Percentiles rank a stretch among this genome's conserved stretches.
phyloP scores from a whole-genome alignment of 2,888 invertebrate species.

The Papilio gigon region DNA sequence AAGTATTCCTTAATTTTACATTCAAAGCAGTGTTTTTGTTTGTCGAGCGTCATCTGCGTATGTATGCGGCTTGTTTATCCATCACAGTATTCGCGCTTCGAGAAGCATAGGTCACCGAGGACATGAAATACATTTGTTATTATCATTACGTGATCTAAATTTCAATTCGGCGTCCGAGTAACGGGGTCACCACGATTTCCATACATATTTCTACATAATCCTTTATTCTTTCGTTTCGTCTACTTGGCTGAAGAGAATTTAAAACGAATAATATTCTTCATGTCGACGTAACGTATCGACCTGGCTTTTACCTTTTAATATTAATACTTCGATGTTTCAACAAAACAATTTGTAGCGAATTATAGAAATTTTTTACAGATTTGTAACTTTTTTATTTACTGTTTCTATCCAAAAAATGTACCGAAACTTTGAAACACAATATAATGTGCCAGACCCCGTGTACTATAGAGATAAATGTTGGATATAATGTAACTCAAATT shows the following conservation, averaged over 20 bases:
- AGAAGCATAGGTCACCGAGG: constrained; percentile 70
- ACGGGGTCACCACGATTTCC: constrained; percentile 76
- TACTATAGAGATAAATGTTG: too few species aligned
- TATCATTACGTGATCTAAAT: constrained; percentile 75
- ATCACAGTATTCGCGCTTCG: constrained; percentile 59
- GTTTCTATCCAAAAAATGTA: too few species aligned
- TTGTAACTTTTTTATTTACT: not conserved
- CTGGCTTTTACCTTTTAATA: constrained; percentile 5
- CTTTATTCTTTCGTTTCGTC: constrained; percentile 54
- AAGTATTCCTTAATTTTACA: constrained; percentile 64
- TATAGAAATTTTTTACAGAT: not conserved
- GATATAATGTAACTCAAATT: not conserved
- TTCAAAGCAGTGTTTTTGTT: constrained; percentile 76
- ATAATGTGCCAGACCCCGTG: too few species aligned
- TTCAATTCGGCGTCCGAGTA: constrained; percentile 74
- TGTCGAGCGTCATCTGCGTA: constrained; percentile 73
- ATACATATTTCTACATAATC: constrained; percentile 69
- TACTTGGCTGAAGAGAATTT: constrained; percentile 40
- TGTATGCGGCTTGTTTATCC: constrained; percentile 66
- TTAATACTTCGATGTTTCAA: not conserved
- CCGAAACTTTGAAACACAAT: too few species aligned
- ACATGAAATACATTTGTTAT: constrained; percentile 75
- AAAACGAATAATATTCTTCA: constrained; percentile 11
- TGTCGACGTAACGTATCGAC: constrained; percentile 2
- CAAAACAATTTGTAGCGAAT: not conserved